A percentile compares a stretch with the other conserved stretches of the same genome.
These are phyloP conservation scores for Pteromalus puparum DNA, from an alignment of 1,140 invertebrate species.

Conservation along the genomic window DNA sequence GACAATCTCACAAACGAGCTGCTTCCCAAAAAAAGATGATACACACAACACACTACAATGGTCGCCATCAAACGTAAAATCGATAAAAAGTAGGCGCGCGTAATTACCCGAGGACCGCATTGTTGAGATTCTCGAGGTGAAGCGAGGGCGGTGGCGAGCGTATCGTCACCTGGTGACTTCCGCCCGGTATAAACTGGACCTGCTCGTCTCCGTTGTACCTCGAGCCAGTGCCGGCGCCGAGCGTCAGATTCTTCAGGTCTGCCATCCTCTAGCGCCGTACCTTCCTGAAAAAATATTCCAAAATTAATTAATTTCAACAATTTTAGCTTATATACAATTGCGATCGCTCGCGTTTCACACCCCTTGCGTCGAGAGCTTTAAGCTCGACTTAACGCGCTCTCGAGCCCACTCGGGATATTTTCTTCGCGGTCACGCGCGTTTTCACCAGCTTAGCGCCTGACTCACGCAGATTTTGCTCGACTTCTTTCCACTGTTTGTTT, in stretches of 20 bases:
- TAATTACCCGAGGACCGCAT: slow-evolving; percentile 66
- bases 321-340: too few species aligned
- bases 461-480: too few species aligned
- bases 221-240: slow-evolving; percentile 60
- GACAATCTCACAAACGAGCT: not conserved
- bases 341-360: too few species aligned
- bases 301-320: too few species aligned
- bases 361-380: too few species aligned
- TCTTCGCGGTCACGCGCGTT: too few species aligned
- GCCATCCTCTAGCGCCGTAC: slow-evolving; percentile 64
- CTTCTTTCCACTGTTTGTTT: too few species aligned
- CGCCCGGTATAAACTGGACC: slow-evolving; percentile 71
- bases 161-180: slow-evolving; percentile 72
- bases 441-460: too few species aligned
- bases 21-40: not conserved
- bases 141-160: slow-evolving; percentile 68
- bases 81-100: not conserved
- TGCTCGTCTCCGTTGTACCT: slow-evolving; percentile 72
- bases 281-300: slow-evolving; percentile 55
- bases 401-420: too few species aligned
- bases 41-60: not conserved
- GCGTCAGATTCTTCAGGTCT: slow-evolving; percentile 70
- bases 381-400: too few species aligned
- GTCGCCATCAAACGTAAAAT: not conserved
- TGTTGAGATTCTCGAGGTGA: slow-evolving; percentile 70